Evolutionary conservation across 2,797 vertebrate species (phyloP).

Genomic region (Ambastaia sidthimunki): DNA sequence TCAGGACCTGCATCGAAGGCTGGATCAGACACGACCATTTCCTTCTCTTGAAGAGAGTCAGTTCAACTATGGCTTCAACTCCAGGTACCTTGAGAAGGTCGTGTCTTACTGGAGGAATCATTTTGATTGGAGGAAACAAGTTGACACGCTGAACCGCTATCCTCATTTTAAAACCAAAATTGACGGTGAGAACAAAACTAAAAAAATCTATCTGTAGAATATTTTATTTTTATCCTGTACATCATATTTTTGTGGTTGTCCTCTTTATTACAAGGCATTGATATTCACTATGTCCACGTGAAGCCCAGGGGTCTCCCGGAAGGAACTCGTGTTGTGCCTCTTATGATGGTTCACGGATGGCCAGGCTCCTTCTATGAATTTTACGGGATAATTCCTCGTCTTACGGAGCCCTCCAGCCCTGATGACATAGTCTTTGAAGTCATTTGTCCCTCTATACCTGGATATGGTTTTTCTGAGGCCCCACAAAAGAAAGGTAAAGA

Average conservation of each 20-base stretch:
- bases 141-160: slow-evolving; percentile 84
- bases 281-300: slow-evolving; percentile 86
- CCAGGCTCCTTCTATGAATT: slow-evolving; percentile 91
- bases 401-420: slow-evolving; percentile 72
- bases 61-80: slow-evolving; percentile 89
- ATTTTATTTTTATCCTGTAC: too few relatives aligned
- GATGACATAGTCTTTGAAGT: slow-evolving; percentile 81
- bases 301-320: slow-evolving; percentile 77
- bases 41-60: slow-evolving; percentile 80
- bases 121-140: slow-evolving; percentile 86
- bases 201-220: neutral
- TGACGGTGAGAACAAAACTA: slow-evolving; percentile 76
- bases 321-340: slow-evolving; percentile 71
- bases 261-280: slow-evolving; percentile 75
- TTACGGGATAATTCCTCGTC: slow-evolving; percentile 84
- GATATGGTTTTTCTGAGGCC: slow-evolving; percentile 88
- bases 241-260: neutral
- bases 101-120: slow-evolving; percentile 87
- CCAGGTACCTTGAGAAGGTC: slow-evolving; percentile 78
- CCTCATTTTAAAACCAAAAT: slow-evolving; percentile 88
- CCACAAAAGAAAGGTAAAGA: slow-evolving; percentile 81
- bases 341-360: slow-evolving; percentile 91
- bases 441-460: slow-evolving; percentile 91
- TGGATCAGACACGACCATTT: slow-evolving; percentile 80
- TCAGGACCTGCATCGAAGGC: slow-evolving; percentile 83